Percentiles rank a stretch among this genome's conserved stretches.
phyloP scores from a whole-genome alignment of 2,888 invertebrate genomes.

The Meteorus colon region DNA sequence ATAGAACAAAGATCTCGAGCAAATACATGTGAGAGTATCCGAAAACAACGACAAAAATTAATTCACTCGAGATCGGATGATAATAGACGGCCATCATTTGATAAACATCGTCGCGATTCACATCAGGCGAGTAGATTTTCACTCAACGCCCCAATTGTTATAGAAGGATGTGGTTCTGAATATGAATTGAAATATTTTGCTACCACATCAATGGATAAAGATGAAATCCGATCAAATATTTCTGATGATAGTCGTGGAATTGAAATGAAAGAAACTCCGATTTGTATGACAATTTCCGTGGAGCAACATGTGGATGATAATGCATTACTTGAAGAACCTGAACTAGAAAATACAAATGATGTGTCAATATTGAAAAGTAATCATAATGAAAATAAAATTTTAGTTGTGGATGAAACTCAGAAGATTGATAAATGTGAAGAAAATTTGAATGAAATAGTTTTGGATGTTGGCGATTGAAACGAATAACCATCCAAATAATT shows the following conservation, averaged over 20 bases:
- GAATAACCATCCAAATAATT: conserved; percentile 6
- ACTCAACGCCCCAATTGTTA: conserved; percentile 60
- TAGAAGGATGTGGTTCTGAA: conserved; percentile 56
- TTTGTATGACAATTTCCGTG: conserved; percentile 50
- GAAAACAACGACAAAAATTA: conserved; percentile 63
- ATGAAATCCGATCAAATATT: conserved; percentile 60
- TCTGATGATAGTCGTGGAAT: conserved; percentile 61
- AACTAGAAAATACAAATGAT: conserved; percentile 66
- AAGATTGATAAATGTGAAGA: conserved; percentile 18
- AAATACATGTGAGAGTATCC: conserved; percentile 65
- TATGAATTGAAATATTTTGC: conserved; percentile 68
- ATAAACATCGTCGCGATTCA: conserved; percentile 63
- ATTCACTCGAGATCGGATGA: conserved; percentile 70
- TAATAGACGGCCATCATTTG: conserved; percentile 67
- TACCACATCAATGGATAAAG: conserved; percentile 61
- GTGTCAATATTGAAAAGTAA: conserved; percentile 52
- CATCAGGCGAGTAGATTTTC: conserved; percentile 62
- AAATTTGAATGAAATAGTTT: conserved; percentile 42
- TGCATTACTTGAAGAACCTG: conserved; percentile 67
- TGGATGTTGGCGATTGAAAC: conserved; percentile 48
- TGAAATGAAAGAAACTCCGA: conserved; percentile 59
- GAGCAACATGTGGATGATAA: conserved; percentile 59
- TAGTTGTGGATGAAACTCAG: conserved; percentile 26
- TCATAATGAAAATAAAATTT: conserved; percentile 31
- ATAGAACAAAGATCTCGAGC: conserved; percentile 62